These are phyloP conservation scores for Phasianus colchicus DNA, from an alignment of 2,113 vertebrate genomes.

Conservation along the genomic window DNA sequence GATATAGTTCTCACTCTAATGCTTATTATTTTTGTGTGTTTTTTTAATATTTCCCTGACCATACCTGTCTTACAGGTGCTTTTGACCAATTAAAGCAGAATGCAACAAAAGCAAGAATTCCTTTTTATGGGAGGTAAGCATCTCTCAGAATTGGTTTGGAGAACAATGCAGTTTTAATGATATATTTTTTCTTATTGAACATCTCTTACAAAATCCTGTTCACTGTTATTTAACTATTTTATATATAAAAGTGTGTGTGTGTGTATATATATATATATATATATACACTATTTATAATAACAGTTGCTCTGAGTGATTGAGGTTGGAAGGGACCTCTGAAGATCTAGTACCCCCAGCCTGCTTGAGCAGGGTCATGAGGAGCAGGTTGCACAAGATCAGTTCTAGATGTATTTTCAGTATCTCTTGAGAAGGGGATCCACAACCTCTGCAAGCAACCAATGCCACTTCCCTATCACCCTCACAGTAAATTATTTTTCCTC, in stretches of 20 bases:
- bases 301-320: not conserved
- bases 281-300: not conserved
- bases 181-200: not conserved
- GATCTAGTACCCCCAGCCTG: not conserved
- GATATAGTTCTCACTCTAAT: not conserved
- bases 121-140: slow-evolving; percentile 96
- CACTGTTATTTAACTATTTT: not conserved
- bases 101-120: slow-evolving; percentile 99
- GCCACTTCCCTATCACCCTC: not conserved
- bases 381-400: not conserved
- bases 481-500: not conserved
- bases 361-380: not conserved
- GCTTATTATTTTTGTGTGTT: not conserved
- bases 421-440: not conserved
- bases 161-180: accelerated
- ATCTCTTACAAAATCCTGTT: not conserved
- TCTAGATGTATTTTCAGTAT: not conserved
- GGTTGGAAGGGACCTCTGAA: not conserved
- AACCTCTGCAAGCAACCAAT: not conserved
- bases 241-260: too few relatives aligned
- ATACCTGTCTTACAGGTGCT: slow-evolving; percentile 84
- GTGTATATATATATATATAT: not conserved
- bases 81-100: slow-evolving; percentile 99
- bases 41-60: slow-evolving; percentile 16
- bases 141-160: not conserved